Evolutionary conservation across 2,888 invertebrate species (phyloP), one percentile per base, ranked within the genome.

Genomic region (Cataglyphis rosenhaueri): DNA sequence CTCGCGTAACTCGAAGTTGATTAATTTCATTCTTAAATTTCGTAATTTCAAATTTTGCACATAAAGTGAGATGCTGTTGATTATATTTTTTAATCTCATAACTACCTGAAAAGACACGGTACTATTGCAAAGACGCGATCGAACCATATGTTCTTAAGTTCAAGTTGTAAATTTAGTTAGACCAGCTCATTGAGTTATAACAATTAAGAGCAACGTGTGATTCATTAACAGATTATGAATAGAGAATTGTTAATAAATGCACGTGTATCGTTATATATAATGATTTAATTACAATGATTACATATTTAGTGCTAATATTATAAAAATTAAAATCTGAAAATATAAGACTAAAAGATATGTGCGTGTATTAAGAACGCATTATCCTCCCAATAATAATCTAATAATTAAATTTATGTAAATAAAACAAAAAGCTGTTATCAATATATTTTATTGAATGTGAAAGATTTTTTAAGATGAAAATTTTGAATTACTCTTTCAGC

Each of bases 401-500:
- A 35, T 35, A 57, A 73, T 41, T 44, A 61, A 73, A 41, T 71
- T 57, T 35, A 73, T 38, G 4, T 35, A 3, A 8, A 35, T 32
- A 21, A 15, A 32, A 10, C n/a, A 52, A 21, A 15, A 32, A 35
- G 21, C 3, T 55, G 12, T 38, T 18, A 59, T 32, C 15, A 25
- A 12, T 9, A 41, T 29, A 62, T 55, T n/a, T 52, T 18, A 44
- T 21, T 64, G n/a, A 64, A 38, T n/a, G 6, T 2, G 52, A n/a
- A 52, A 52, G 48, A 1, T 52, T 15, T 38, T 38, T 41, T 55
- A 62, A 10, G 0, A 38, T 9, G 29, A 32, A 15, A 44, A 41
- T 18, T 29, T 25, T 57, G 9, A 44, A 32, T 62, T 78, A n/a
- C 6, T 70, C 35, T 86, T 90, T 57, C 85, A 93, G 92, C 92